Evolutionary conservation across 2,888 invertebrate species (phyloP), one percentile per base, ranked within the genome.

Genomic region (Caradrina clavipalpis): DNA sequence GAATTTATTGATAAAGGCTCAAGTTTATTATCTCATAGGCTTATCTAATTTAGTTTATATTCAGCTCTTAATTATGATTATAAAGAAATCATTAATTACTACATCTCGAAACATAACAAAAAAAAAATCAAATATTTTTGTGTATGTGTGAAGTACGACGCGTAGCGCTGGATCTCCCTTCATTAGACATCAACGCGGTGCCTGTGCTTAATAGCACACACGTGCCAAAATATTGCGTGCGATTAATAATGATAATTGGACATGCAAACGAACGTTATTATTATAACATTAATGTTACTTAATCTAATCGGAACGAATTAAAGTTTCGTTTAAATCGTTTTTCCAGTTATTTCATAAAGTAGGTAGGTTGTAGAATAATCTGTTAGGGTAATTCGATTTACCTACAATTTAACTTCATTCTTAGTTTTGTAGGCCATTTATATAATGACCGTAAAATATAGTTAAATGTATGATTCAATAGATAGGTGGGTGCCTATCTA

Each of bases 141-240:
- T 11, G 13, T 11, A 31, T 49, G 10, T 26, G 6, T 15, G 3
- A 2, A 21, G 51, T 26, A 42, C 49, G 11, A 55, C 50, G 51
- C 60, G n/a, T 42, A 0, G n/a, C 22, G 49, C 58, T n/a, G 22
- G 19, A 53, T 69, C 76, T 51, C 62, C 57, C 67, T 76, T 51
- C 71, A 85, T 78, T 78, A 87, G 87, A 88, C 84, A 80, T 88
- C 86, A 88, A 88, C 88, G 88, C 80, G 78, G 76, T 69, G 57
- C 60, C 22, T 8, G 17, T 60, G 54, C 15, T 7, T 53, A 47
- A 56, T 49, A 35, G n/a, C n/a, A 26, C 17, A n/a, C 47, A 61
- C 39, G 45, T 4, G 26, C 26, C 45, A 2, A 59, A 68, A 65
- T n/a, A 47, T 73, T 19, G 53, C 69, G 60, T 76, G 67, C 62